A percentile compares a stretch with the other conserved stretches of the same genome.
These are phyloP conservation scores for Scytalopus superciliaris DNA, from an alignment of 2,113 vertebrate genomes.

Conservation along the genomic window DNA sequence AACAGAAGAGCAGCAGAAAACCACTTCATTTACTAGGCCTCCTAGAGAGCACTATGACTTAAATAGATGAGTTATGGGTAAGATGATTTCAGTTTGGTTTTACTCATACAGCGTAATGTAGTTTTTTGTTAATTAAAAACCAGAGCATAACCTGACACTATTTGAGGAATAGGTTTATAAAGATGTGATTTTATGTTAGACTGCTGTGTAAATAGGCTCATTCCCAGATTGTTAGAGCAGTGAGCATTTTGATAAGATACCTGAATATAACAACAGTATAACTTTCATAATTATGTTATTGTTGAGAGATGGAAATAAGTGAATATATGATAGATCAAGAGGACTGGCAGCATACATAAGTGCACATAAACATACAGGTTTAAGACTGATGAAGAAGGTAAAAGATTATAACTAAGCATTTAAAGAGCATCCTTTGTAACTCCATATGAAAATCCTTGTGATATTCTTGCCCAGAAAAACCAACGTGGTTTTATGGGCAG, in stretches of 20 bases:
- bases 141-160: not conserved
- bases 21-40: not conserved
- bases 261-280: not conserved
- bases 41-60: not conserved
- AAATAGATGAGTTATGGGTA: not conserved
- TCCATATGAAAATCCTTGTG: not conserved
- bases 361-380: not conserved
- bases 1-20: not conserved
- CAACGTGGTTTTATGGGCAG: accelerated
- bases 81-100: not conserved
- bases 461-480: not conserved
- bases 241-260: slow-evolving; percentile 1
- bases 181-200: slow-evolving; percentile 31
- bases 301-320: not conserved
- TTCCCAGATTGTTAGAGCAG: not conserved
- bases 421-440: not conserved
- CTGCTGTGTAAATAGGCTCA: slow-evolving; percentile 14
- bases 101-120: not conserved
- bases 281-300: not conserved
- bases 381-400: not conserved
- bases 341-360: not conserved
- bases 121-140: slow-evolving; percentile 43
- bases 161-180: slow-evolving; percentile 27
- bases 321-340: not conserved
- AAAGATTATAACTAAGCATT: not conserved